Conservation (phyloP, 2,888 invertebrate species). For the Stenoptilia bipunctidactyla region DNA sequence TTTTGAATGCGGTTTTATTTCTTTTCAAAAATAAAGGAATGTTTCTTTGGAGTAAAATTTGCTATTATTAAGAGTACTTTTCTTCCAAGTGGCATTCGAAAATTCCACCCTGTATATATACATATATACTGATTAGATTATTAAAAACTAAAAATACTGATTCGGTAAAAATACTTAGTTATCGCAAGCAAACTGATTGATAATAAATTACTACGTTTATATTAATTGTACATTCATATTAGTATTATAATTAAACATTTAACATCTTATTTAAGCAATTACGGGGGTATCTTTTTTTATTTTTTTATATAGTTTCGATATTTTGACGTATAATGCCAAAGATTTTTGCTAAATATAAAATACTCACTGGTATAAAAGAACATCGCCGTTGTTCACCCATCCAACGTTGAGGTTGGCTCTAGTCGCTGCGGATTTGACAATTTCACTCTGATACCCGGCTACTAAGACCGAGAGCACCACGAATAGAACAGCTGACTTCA, state of each 20-base stretch:
- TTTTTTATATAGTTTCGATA: background rate
- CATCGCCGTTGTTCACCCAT: slow-evolving; percentile 21
- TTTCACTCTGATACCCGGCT: slow-evolving; percentile 16
- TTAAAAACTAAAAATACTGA: too few relatives aligned
- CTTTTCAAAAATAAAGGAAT: too few relatives aligned
- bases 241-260: too few relatives aligned
- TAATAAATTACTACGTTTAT: background rate
- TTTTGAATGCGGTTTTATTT: too few relatives aligned
- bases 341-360: background rate
- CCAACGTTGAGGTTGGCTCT: slow-evolving; percentile 27
- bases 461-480: slow-evolving; percentile 18
- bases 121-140: too few relatives aligned
- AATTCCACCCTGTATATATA: too few relatives aligned
- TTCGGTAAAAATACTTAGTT: too few relatives aligned
- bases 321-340: background rate
- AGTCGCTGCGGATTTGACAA: slow-evolving; percentile 15
- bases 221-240: background rate
- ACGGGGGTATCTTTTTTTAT: background rate
- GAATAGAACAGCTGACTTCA: slow-evolving; percentile 12
- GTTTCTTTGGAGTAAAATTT: too few relatives aligned
- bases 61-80: too few relatives aligned
- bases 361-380: slow-evolving; percentile 27
- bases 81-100: too few relatives aligned
- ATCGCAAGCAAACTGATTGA: too few relatives aligned
- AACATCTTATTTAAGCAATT: background rate